phyloP scores from a whole-genome alignment of 2,113 vertebrate species.

The Macrotus californicus region DNA sequence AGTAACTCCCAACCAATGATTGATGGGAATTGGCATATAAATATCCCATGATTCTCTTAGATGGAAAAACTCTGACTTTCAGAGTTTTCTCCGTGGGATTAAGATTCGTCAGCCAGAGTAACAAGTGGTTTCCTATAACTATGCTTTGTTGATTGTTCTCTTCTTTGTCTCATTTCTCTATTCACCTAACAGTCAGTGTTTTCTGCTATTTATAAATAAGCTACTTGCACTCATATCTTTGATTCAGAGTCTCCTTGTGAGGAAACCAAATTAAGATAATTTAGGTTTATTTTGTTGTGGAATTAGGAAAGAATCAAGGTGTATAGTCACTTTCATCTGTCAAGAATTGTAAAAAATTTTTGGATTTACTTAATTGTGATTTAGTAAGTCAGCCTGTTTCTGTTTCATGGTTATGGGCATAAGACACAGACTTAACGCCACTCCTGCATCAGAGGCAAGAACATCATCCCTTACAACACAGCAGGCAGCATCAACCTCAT shows the following conservation, averaged over 20 bases:
- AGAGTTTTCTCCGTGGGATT: not conserved
- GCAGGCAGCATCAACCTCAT: not conserved
- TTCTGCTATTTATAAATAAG: not conserved
- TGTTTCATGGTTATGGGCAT: not conserved
- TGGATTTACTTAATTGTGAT: not conserved
- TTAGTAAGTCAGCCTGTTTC: not conserved
- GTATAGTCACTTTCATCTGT: not conserved
- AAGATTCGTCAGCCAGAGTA: not conserved
- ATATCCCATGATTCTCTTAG: not conserved
- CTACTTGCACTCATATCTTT: not conserved
- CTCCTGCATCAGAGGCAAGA: not conserved
- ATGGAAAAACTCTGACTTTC: not conserved
- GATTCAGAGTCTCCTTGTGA: not conserved
- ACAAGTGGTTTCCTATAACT: not conserved
- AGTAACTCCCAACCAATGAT: not conserved
- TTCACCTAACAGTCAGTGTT: not conserved
- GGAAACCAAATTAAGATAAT: not conserved
- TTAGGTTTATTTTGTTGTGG: not conserved
- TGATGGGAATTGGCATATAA: not conserved
- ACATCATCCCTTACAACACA: not conserved
- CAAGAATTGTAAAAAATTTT: not conserved
- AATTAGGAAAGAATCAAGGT: not conserved
- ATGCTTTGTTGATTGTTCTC: not conserved
- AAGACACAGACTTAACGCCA: not conserved
- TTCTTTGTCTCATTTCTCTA: not conserved